These are phyloP conservation scores for Philypnodon macrostomus DNA, from an alignment of 2,797 vertebrate species.

Conservation along the genomic window DNA sequence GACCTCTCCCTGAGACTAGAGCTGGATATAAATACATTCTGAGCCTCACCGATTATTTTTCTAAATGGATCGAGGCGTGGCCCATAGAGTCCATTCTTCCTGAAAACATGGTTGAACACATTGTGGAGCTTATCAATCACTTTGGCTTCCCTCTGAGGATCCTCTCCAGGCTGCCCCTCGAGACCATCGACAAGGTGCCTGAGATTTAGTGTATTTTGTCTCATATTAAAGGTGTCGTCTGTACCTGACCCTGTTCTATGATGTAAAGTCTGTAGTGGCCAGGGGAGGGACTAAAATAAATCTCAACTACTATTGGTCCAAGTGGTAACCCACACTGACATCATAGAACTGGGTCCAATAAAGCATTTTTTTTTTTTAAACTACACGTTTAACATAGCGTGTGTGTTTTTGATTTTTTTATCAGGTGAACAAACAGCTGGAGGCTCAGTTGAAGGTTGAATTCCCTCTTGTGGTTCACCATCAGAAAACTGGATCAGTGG, in stretches of 20 bases:
- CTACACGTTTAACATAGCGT: too few species aligned
- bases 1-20: constrained; percentile 59
- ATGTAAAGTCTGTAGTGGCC: too few species aligned
- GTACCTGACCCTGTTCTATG: too few species aligned
- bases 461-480: constrained; percentile 57
- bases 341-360: too few species aligned
- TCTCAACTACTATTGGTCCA: too few species aligned
- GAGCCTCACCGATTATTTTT: constrained; percentile 64
- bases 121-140: constrained; percentile 56
- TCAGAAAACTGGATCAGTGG: constrained; percentile 58
- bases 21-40: constrained; percentile 66
- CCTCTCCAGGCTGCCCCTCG: constrained; percentile 65
- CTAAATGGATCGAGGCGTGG: constrained; percentile 73
- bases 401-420: background rate
- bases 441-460: constrained; percentile 46
- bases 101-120: constrained; percentile 37
- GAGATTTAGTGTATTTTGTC: too few species aligned
- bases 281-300: too few species aligned
- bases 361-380: too few species aligned
- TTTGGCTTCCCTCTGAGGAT: constrained; percentile 68
- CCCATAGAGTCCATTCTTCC: constrained; percentile 58
- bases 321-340: too few species aligned
- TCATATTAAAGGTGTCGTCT: too few species aligned
- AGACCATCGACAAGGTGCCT: constrained; percentile 59
- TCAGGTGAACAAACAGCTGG: constrained; percentile 67